A percentile compares a stretch with the other conserved stretches of the same genome.
Conservation (phyloP, 2,888 invertebrate genomes). For the Liodrosophila aerea region DNA sequence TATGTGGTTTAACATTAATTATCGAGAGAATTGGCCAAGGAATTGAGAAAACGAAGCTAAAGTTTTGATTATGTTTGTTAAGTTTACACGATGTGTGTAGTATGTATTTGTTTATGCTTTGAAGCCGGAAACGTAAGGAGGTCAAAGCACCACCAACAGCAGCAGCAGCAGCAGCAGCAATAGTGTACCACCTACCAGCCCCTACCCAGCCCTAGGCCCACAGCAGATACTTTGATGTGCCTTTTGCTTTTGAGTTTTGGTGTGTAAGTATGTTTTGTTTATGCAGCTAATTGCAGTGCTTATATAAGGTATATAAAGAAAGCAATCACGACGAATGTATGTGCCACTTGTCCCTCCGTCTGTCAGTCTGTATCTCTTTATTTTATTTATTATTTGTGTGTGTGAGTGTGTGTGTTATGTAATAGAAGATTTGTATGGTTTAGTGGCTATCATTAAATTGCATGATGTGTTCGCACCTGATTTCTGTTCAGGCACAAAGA, state of each 20-base stretch:
- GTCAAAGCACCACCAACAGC: constrained; percentile 6
- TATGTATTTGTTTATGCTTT: constrained; percentile 6
- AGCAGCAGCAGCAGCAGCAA: neutral
- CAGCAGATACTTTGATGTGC: constrained; percentile 35
- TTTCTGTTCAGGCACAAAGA: constrained; percentile 17
- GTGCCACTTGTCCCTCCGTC: constrained; percentile 16
- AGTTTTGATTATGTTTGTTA: neutral
- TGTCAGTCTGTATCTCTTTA: constrained; percentile 12
- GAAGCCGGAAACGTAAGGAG: constrained; percentile 4
- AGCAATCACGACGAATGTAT: constrained; percentile 16
- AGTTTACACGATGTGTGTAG: too few species aligned
- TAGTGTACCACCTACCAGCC: too few species aligned
- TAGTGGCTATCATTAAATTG: constrained; percentile 57
- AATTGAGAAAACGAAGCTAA: neutral
- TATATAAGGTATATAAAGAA: constrained; percentile 41
- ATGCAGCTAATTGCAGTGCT: constrained; percentile 54
- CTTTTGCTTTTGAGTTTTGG: constrained; percentile 11
- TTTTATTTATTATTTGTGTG: constrained; percentile 19
- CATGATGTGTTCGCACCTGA: constrained; percentile 42
- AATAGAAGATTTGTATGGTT: constrained; percentile 44
- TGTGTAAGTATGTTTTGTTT: constrained; percentile 44
- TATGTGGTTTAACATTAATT: neutral
- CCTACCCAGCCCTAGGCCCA: neutral
- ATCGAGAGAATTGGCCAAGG: constrained; percentile 1
- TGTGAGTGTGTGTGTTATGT: too few species aligned